A percentile compares a stretch with the other conserved stretches of the same genome.
These are phyloP conservation scores for Cyclura pinguis DNA, from an alignment of 2,797 vertebrate species.

Conservation along the genomic window DNA sequence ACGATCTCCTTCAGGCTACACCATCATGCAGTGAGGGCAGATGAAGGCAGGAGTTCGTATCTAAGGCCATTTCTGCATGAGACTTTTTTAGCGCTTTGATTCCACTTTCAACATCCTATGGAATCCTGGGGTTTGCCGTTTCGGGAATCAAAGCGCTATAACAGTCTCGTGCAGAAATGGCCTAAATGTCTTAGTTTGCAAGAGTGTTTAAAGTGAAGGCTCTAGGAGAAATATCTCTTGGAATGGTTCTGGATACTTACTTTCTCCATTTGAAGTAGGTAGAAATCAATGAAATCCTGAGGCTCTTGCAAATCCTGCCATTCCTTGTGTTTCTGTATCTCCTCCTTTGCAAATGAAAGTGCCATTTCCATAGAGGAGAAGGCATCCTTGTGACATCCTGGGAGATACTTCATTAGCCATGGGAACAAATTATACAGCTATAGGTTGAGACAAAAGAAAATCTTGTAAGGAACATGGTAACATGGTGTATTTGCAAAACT, in stretches of 20 bases:
- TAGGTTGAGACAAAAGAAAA: not conserved
- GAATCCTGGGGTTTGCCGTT: no score
- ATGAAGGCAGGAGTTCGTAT: no score
- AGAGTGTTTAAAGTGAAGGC: no score
- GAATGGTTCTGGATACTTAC: not conserved
- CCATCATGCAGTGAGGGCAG: no score
- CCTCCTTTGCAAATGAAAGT: not conserved
- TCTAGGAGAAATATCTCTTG: no score
- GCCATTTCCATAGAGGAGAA: fast-evolving
- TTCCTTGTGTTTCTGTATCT: conserved; percentile 8
- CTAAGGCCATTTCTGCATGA: no score
- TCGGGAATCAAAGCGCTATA: no score
- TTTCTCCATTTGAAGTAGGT: conserved; percentile 15
- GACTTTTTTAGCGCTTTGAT: no score
- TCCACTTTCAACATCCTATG: no score
- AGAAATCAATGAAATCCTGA: conserved; percentile 24
- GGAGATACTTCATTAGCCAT: not conserved
- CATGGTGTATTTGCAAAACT: not conserved
- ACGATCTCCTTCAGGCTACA: no score
- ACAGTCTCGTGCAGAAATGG: no score
- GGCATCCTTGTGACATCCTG: not conserved
- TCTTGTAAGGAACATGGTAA: not conserved
- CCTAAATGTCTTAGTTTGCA: no score
- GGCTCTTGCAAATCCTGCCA: not conserved
- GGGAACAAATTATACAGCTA: not conserved